phyloP scores from a whole-genome alignment of 35 echinoderm and acorn worm species.

The Lytechinus variegatus region DNA sequence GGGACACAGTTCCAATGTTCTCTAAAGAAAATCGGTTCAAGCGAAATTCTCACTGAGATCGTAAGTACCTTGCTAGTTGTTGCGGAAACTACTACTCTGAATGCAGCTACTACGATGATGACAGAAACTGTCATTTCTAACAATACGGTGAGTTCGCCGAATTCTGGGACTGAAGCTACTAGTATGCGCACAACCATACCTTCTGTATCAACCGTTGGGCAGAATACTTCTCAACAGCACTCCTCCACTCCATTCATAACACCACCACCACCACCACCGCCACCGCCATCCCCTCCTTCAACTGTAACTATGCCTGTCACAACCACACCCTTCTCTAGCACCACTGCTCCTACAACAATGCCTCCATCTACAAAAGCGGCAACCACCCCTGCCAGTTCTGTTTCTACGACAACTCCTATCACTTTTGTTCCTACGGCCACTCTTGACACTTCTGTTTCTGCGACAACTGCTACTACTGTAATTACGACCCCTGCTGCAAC shows the following conservation, averaged over 20 bases:
- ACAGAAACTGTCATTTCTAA: neutral
- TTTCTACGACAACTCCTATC: neutral
- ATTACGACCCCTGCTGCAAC: neutral
- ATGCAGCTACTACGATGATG: neutral
- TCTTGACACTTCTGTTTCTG: neutral
- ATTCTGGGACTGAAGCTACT: no score
- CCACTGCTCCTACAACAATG: neutral
- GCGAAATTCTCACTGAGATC: neutral
- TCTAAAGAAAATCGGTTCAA: neutral
- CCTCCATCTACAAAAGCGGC: neutral
- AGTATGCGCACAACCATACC: no score
- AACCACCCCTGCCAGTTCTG: neutral
- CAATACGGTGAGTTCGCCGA: no score
- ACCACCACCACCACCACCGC: neutral
- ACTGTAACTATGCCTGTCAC: neutral
- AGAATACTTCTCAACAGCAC: neutral
- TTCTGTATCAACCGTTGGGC: neutral
- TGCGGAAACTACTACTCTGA: neutral
- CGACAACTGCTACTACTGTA: neutral
- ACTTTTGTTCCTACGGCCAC: neutral
- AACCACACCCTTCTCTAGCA: neutral
- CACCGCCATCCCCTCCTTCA: neutral
- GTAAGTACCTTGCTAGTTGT: neutral
- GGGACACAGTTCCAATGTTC: neutral
- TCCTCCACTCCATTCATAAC: slow-evolving; percentile 32